These are phyloP conservation scores for Hucho hucho DNA, from an alignment of 2,113 vertebrate species.

Conservation along the genomic window DNA sequence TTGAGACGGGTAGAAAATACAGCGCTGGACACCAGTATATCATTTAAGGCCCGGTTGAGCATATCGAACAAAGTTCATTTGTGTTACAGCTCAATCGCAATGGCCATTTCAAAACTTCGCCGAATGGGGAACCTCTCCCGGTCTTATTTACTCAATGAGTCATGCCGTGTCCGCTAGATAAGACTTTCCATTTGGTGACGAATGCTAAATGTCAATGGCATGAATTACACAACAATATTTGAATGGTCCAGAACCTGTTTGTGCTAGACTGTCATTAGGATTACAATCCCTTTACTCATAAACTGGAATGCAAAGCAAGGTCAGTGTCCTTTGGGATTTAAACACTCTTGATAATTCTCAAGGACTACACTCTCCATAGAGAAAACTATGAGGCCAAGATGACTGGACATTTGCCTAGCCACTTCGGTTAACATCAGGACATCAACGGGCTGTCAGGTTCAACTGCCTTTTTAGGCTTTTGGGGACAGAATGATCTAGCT, in stretches of 20 bases:
- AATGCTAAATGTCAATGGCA: constrained; percentile 35
- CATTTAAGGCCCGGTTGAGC: constrained; percentile 32
- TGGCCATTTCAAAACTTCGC: constrained; percentile 29
- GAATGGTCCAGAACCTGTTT: constrained; percentile 45
- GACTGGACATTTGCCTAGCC: neutral
- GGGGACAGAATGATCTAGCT: constrained; percentile 1
- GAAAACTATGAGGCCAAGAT: neutral
- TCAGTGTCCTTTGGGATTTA: neutral
- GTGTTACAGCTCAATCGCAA: constrained; percentile 24
- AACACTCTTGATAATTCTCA: neutral
- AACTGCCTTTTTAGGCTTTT: neutral
- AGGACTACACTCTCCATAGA: neutral
- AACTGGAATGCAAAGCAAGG: neutral
- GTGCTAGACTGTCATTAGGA: constrained; percentile 45
- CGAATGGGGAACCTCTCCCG: constrained; percentile 22
- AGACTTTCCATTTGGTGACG: constrained; percentile 48
- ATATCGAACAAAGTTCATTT: constrained; percentile 43
- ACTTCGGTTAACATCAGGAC: neutral
- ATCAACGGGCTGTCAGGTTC: neutral
- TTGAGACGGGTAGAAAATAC: constrained; percentile 40
- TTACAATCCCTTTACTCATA: constrained; percentile 9
- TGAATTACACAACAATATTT: constrained; percentile 37
- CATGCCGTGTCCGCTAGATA: constrained; percentile 16
- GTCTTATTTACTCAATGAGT: constrained; percentile 37
- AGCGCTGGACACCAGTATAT: constrained; percentile 51